These are phyloP conservation scores for Microcebus lehilahytsara DNA, from an alignment of 2,113 vertebrate species.

Conservation along the genomic window DNA sequence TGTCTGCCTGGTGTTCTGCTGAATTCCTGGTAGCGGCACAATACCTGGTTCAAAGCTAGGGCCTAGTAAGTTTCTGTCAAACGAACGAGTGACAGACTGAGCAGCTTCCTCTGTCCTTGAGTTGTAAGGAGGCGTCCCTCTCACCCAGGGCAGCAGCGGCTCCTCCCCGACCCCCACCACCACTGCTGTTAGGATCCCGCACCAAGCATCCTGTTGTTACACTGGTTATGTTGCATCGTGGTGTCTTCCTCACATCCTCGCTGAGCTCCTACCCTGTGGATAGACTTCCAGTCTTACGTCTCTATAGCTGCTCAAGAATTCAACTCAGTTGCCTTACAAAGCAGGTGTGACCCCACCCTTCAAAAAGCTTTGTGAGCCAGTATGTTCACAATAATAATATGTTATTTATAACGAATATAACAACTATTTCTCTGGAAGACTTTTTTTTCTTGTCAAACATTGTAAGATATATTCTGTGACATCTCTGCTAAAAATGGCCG, in stretches of 20 bases:
- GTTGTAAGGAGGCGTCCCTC: background rate
- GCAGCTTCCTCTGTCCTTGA: background rate
- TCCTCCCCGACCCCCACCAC: background rate
- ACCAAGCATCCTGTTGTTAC: background rate
- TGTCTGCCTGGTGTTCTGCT: background rate
- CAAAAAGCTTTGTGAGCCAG: background rate
- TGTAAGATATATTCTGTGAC: background rate
- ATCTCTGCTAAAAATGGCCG: background rate
- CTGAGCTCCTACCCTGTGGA: background rate
- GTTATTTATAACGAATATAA: background rate
- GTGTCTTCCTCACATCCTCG: background rate
- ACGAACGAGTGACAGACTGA: background rate
- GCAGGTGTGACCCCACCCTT: background rate
- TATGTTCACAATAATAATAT: too few relatives aligned
- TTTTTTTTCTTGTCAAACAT: background rate
- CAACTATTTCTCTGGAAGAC: background rate
- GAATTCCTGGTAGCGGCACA: background rate
- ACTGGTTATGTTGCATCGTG: fast-evolving
- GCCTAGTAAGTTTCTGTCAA: background rate
- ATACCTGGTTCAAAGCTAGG: background rate
- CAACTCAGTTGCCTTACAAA: background rate
- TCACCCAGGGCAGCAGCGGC: too few relatives aligned
- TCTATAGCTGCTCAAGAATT: background rate
- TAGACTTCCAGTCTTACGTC: background rate
- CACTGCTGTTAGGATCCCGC: background rate